Percentiles rank a stretch among this genome's conserved stretches.
Conservation (phyloP, 2,113 vertebrate species). For the Abramis brama region DNA sequence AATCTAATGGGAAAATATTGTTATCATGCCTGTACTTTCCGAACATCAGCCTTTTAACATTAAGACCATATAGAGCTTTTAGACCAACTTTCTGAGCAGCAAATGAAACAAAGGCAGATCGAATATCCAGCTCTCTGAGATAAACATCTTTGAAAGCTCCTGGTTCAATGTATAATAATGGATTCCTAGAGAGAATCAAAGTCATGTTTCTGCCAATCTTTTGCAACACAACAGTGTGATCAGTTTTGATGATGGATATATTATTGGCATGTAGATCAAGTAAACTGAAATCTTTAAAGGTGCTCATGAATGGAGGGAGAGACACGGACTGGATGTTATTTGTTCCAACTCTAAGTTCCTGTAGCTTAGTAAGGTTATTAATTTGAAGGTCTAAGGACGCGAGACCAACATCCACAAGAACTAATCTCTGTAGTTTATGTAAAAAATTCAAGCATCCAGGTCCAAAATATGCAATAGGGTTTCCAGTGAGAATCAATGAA, state of each 20-base stretch:
- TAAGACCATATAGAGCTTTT: conserved; percentile 71
- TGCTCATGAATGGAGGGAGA: conserved; percentile 45
- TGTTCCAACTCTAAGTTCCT: conserved; percentile 42
- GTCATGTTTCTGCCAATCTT: conserved; percentile 67
- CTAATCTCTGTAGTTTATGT: conserved; percentile 15
- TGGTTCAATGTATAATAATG: conserved; percentile 71
- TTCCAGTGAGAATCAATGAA: conserved; percentile 51
- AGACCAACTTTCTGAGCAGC: conserved; percentile 63
- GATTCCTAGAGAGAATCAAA: conserved; percentile 76
- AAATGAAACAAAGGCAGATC: conserved; percentile 68
- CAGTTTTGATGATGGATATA: conserved; percentile 42
- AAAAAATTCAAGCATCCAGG: conserved; percentile 36
- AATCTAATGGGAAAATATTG: too few relatives aligned
- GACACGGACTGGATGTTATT: conserved; percentile 37
- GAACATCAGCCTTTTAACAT: conserved; percentile 65
- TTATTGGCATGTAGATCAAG: conserved; percentile 51
- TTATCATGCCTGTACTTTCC: conserved; percentile 66
- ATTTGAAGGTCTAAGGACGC: conserved; percentile 32
- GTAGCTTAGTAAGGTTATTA: conserved; percentile 38
- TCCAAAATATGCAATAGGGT: conserved; percentile 37
- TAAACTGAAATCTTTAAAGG: conserved; percentile 39
- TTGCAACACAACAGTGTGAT: conserved; percentile 55
- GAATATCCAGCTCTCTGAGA: conserved; percentile 69
- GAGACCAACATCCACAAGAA: conserved; percentile 43
- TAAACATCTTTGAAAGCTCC: conserved; percentile 68